These are phyloP conservation scores for Rhyacichthys aspro DNA, from an alignment of 2,797 vertebrate species.

Conservation along the genomic window DNA sequence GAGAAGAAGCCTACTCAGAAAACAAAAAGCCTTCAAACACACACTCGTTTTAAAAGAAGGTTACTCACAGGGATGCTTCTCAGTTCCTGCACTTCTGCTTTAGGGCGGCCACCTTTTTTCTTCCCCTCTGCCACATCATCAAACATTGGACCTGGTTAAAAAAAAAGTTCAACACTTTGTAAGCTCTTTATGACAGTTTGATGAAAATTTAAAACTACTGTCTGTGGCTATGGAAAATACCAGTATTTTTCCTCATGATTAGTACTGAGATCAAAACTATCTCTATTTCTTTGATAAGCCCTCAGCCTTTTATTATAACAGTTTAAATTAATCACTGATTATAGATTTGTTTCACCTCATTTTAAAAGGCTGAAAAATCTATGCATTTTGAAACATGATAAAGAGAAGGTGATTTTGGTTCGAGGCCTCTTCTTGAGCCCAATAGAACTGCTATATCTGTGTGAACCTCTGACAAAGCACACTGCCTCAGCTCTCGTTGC, in stretches of 20 bases:
- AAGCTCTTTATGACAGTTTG: no score
- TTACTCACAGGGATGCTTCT: constrained; percentile 93
- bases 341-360: no score
- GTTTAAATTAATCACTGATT: no score
- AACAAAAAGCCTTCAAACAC: constrained; percentile 42
- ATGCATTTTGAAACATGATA: no score
- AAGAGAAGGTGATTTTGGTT: constrained; percentile 20
- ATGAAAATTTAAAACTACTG: no score
- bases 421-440: constrained; percentile 51
- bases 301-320: no score
- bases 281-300: no score
- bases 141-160: constrained; percentile 80
- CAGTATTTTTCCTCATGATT: no score
- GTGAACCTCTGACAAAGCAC: constrained; percentile 75
- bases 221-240: no score
- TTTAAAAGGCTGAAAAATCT: no score
- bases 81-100: constrained; percentile 89
- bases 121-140: constrained; percentile 87
- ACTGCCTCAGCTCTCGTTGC: constrained; percentile 53
- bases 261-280: no score
- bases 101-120: constrained; percentile 92
- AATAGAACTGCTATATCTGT: constrained; percentile 61
- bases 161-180: neutral
- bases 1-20: constrained; percentile 33
- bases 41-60: constrained; percentile 43